Percentiles rank a stretch among this genome's conserved stretches.
phyloP scores from a whole-genome alignment of 2,888 invertebrate genomes.

The Spodoptera exigua region DNA sequence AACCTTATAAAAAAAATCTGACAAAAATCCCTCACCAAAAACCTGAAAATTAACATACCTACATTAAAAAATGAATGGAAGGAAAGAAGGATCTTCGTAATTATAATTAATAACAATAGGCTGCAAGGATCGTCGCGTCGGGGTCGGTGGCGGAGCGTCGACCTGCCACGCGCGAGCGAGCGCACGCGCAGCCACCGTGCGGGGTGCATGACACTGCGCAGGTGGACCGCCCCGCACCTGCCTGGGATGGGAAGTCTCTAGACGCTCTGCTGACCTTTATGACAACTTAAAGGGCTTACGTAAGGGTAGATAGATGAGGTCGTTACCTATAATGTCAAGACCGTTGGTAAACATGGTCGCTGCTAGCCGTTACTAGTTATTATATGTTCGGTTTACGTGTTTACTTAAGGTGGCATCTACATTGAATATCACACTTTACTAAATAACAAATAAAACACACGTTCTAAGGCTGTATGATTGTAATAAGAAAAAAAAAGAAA shows the following conservation, averaged over 20 bases:
- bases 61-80: conserved; percentile 29
- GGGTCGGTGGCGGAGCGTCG: conserved; percentile 69
- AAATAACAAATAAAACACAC: no score
- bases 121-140: conserved; percentile 47
- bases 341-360: conserved; percentile 17
- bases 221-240: conserved; percentile 63
- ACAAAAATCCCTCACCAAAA: conserved; percentile 5
- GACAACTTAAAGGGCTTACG: conserved; percentile 45
- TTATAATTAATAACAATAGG: conserved; percentile 55
- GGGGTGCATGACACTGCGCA: conserved; percentile 78
- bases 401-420: no score
- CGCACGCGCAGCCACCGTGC: conserved; percentile 79
- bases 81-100: conserved; percentile 42
- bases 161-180: conserved; percentile 72
- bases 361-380: neutral
- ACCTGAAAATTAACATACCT: conserved; percentile 14
- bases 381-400: no score
- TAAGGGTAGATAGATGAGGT: conserved; percentile 45
- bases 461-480: no score
- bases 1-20: neutral
- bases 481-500: no score
- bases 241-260: conserved; percentile 55
- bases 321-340: conserved; percentile 21
- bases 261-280: conserved; percentile 68
- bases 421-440: no score